Evolutionary conservation across 2,797 vertebrate species (phyloP).

Genomic region (Acanthurus leucopareius): DNA sequence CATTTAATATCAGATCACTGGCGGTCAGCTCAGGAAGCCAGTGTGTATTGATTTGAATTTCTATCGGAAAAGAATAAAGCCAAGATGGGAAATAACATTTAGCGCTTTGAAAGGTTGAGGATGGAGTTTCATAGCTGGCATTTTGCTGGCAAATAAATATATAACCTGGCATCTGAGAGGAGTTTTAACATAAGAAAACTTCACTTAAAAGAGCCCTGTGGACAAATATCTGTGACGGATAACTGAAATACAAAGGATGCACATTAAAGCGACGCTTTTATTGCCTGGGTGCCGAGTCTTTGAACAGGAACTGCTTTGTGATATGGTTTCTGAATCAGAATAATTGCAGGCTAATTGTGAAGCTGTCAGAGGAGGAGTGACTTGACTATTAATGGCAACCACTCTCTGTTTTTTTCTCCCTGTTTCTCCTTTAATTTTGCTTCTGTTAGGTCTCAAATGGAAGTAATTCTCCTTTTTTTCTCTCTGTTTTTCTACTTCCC

Average conservation of each 20-base stretch:
- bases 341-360: slow-evolving; percentile 75
- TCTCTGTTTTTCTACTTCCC: neutral
- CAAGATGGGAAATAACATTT: slow-evolving; percentile 66
- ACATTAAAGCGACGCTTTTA: slow-evolving; percentile 36
- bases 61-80: slow-evolving; percentile 59
- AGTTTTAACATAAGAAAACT: slow-evolving; percentile 55
- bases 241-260: slow-evolving; percentile 44
- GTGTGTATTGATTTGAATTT: slow-evolving; percentile 63
- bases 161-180: slow-evolving; percentile 36
- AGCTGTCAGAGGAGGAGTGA: slow-evolving; percentile 59
- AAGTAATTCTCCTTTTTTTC: neutral
- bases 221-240: slow-evolving; percentile 64
- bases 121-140: slow-evolving; percentile 66
- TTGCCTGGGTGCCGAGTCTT: slow-evolving; percentile 49
- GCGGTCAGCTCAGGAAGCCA: slow-evolving; percentile 47
- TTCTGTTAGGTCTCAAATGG: neutral
- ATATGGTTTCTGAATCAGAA: slow-evolving; percentile 61
- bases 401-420: neutral
- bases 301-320: slow-evolving; percentile 69
- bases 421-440: neutral
- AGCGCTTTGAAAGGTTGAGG: slow-evolving; percentile 54
- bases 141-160: slow-evolving; percentile 70
- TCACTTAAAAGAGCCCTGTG: slow-evolving; percentile 61
- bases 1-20: slow-evolving; percentile 55
- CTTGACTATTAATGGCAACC: slow-evolving; percentile 68